Conservation (phyloP, 2,888 invertebrate genomes). For the Azorinus chamasolen region DNA sequence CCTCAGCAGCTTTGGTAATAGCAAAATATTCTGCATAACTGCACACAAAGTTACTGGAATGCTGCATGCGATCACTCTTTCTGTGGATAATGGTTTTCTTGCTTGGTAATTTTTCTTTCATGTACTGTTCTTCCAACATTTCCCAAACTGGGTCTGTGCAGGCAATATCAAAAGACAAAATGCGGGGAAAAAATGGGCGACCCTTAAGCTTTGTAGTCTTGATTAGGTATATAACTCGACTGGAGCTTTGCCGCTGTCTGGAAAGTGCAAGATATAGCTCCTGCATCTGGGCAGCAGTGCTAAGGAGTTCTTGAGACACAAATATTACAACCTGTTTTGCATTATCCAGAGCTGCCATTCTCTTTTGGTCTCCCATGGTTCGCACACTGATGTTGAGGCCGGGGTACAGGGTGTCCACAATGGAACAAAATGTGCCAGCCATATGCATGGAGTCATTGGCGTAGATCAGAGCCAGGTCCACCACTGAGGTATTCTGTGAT, state of each 20-base stretch:
- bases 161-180: slow-evolving; percentile 66
- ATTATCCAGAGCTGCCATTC: slow-evolving; percentile 69
- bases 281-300: slow-evolving; percentile 73
- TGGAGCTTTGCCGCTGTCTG: slow-evolving; percentile 68
- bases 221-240: slow-evolving; percentile 70
- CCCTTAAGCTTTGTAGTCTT: slow-evolving; percentile 35
- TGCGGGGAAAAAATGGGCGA: slow-evolving; percentile 64
- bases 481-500: slow-evolving; percentile 4
- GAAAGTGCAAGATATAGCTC: slow-evolving; percentile 79
- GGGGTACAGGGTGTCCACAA: slow-evolving; percentile 43
- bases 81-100: slow-evolving; percentile 31
- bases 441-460: slow-evolving; percentile 51
- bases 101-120: neutral
- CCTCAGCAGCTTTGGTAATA: slow-evolving; percentile 61
- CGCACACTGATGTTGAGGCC: slow-evolving; percentile 57
- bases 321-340: slow-evolving; percentile 77
- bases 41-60: slow-evolving; percentile 42
- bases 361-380: slow-evolving; percentile 48
- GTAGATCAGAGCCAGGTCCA: slow-evolving; percentile 54
- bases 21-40: slow-evolving; percentile 54
- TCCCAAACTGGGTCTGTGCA: slow-evolving; percentile 66
- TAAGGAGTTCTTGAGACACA: slow-evolving; percentile 74
- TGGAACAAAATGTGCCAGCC: slow-evolving; percentile 48
- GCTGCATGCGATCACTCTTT: slow-evolving; percentile 18
- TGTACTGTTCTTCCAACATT: slow-evolving; percentile 29